Base-by-base conservation (phyloP, 2,797 vertebrate species). In the Cirrhinus mrigala region DNA sequence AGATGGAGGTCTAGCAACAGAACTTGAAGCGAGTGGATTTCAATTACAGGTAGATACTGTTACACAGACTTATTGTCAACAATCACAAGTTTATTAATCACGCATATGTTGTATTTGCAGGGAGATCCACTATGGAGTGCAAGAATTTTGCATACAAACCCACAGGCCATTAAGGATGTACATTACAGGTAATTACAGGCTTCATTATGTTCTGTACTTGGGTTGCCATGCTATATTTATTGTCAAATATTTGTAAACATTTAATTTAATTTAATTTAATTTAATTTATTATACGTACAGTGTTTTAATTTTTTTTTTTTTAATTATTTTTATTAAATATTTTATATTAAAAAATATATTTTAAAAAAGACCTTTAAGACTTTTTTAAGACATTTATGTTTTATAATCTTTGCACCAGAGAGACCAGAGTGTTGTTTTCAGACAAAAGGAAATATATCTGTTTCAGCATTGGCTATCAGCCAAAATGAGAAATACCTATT, bases 91-190 rank as follows among this genome's bases (percentile, higher is more conserved):
- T 24, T 50, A n/a, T n/a, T n/a, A 29, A 18, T 58, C 52, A 33
- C 1, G 0, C 6, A 27, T 50, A 18, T 50, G 15, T 37, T 74
- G 46, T 24, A 3, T 78, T 37, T 83, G 44, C n/a, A 97, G 96
- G 96, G 94, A 29, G 96, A 97, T 89, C 95, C 96, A 40, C 79
- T 97, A 50, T 97, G 96, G 96, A 96, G 96, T 76, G 93, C 96
- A 71, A 95, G 95, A 85, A 87, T 96, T 82, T 82, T 97, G 79
- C 91, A 95, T 9, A 95, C 95, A 20, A 89, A 95, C 62, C 96
- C 96, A 10, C 90, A 95, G 83, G 93, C 94, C 75, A 91, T 97
- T 50, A 93, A 90, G 90, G 93, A 95, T 56, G 94, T 88, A 20
- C 96, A 96, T 90, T 89, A 92, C 89, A 95, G 93, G 96, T 96